Conservation (phyloP, 2,797 vertebrate species). For the Chanos chanos region DNA sequence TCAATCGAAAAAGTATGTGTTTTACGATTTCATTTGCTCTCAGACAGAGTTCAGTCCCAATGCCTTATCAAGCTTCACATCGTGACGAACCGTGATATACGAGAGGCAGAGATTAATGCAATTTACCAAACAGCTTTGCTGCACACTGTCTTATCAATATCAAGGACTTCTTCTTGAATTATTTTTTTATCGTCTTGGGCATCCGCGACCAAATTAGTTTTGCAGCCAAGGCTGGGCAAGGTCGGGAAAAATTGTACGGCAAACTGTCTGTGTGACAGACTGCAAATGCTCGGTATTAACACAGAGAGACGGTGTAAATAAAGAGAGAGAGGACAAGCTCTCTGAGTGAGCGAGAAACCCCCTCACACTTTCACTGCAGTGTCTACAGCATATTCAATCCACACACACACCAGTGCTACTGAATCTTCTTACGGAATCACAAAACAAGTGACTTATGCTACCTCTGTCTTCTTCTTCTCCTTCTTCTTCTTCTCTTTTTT, state of each 20-base stretch:
- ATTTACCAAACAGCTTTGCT: slow-evolving; percentile 47
- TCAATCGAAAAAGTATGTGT: slow-evolving; percentile 36
- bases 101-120: slow-evolving; percentile 44
- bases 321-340: slow-evolving; percentile 15
- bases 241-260: slow-evolving; percentile 35
- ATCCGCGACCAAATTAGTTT: slow-evolving; percentile 44
- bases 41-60: slow-evolving; percentile 34
- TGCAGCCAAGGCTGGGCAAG: slow-evolving; percentile 32
- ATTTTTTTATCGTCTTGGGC: slow-evolving; percentile 40
- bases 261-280: slow-evolving; percentile 44
- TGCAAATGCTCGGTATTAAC: slow-evolving; percentile 17
- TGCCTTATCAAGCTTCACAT: slow-evolving; percentile 26
- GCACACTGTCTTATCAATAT: slow-evolving; percentile 48
- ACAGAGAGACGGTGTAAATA: slow-evolving; percentile 35
- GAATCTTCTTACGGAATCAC: no score
- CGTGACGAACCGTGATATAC: slow-evolving; percentile 47
- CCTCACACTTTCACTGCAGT: not conserved
- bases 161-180: slow-evolving; percentile 54
- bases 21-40: slow-evolving; percentile 47
- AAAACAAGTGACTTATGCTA: no score
- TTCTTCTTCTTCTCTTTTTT: no score
- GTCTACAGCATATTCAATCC: no score
- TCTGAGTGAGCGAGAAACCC: slow-evolving; percentile 8
- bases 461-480: no score
- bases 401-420: no score